A percentile compares a stretch with the other conserved stretches of the same genome.
These are phyloP conservation scores for Limnodromus scolopaceus DNA, from an alignment of 2,797 vertebrate species.

Conservation along the genomic window DNA sequence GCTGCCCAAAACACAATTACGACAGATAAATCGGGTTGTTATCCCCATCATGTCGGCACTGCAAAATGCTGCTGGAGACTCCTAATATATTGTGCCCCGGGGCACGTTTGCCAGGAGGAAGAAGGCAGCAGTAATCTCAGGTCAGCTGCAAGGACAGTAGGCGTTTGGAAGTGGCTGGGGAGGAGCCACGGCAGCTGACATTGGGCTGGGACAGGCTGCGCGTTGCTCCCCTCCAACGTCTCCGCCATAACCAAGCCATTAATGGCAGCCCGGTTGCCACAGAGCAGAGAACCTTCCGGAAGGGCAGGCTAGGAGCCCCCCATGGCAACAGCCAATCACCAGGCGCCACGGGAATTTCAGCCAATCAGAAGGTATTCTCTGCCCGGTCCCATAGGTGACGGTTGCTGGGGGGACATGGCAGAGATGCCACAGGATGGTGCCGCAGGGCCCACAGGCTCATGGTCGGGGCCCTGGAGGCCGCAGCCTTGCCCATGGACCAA, in stretches of 20 bases:
- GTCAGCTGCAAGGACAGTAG: not conserved
- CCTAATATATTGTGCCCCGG: not conserved
- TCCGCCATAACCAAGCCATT: too few species aligned
- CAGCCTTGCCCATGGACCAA: not conserved
- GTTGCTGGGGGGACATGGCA: not conserved
- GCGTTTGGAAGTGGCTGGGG: accelerated
- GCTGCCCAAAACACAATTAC: not conserved
- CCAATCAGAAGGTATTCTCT: not conserved
- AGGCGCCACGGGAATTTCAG: not conserved
- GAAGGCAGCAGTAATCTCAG: not conserved
- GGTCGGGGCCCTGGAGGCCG: not conserved
- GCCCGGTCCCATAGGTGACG: too few species aligned
- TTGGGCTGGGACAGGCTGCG: not conserved
- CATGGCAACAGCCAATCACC: accelerated
- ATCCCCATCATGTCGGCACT: not conserved
- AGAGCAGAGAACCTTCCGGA: not conserved
- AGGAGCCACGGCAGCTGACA: not conserved
- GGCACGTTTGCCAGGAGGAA: not conserved
- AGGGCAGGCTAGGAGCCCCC: accelerated
- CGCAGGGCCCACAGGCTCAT: too few species aligned
- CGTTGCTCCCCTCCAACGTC: not conserved
- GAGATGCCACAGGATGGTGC: accelerated
- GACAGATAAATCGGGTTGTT: not conserved
- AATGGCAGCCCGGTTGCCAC: accelerated
- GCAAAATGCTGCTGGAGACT: not conserved